These are phyloP conservation scores for Saguinus midas DNA, from an alignment of 2,113 vertebrate genomes.

Conservation along the genomic window DNA sequence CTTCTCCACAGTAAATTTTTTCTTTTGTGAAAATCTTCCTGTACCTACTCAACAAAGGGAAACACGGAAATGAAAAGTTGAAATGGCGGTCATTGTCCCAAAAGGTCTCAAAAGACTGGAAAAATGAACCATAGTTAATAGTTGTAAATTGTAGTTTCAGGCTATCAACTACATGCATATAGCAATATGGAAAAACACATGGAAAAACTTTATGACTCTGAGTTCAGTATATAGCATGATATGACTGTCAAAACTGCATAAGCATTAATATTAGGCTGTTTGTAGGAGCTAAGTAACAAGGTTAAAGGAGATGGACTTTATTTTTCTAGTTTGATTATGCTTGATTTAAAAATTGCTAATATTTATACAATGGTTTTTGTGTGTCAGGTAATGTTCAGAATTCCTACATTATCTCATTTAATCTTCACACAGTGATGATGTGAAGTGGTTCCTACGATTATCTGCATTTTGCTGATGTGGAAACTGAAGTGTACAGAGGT, in stretches of 20 bases:
- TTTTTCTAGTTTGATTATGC: neutral
- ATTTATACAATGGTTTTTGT: conserved; percentile 6
- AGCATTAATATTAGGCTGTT: neutral
- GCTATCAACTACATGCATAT: neutral
- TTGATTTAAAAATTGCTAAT: conserved; percentile 38
- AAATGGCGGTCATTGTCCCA: conserved; percentile 15
- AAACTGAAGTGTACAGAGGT: conserved; percentile 50
- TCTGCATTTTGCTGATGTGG: conserved; percentile 21
- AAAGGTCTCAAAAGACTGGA: conserved; percentile 17
- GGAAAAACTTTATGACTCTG: conserved; percentile 3
- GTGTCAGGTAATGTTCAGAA: neutral
- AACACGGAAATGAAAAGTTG: neutral
- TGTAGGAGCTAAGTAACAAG: neutral
- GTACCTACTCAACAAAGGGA: neutral
- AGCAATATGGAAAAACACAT: neutral
- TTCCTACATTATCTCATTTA: neutral
- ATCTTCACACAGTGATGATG: neutral
- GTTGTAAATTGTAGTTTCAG: conserved; percentile 8
- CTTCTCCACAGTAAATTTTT: conserved; percentile 21
- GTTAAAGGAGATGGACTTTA: neutral
- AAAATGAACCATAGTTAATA: conserved; percentile 6
- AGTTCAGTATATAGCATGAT: neutral
- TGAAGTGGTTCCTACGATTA: conserved; percentile 12
- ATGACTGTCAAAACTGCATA: neutral
- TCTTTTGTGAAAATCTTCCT: conserved; percentile 37